Evolutionary conservation across 2,797 vertebrate genomes (phyloP).

Genomic region (Dromococcyx pavoninus): DNA sequence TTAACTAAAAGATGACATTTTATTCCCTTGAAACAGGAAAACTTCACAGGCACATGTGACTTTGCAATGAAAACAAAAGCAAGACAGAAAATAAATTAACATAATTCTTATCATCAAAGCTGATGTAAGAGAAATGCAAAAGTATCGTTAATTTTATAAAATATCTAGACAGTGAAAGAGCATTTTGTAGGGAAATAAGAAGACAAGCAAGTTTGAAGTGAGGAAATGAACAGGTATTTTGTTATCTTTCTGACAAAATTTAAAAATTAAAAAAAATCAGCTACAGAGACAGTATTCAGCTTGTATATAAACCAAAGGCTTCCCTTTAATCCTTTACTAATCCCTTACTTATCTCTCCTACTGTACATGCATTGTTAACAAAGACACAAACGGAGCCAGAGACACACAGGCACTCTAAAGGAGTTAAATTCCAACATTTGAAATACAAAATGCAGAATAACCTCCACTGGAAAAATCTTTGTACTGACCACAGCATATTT

Average conservation of each 20-base stretch:
- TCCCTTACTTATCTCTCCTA: constrained; percentile 53
- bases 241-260: constrained; percentile 25
- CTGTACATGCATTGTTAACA: constrained; percentile 16
- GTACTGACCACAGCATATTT: neutral
- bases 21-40: neutral
- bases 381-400: constrained; percentile 7
- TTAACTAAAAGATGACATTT: neutral
- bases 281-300: neutral
- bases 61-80: neutral
- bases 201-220: neutral
- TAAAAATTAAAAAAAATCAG: constrained; percentile 57
- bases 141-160: neutral
- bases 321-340: constrained; percentile 45
- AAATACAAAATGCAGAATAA: neutral
- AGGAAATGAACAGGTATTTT: constrained; percentile 10
- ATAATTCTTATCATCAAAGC: neutral
- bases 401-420: neutral
- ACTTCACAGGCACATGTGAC: neutral
- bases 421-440: neutral
- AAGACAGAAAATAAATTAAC: neutral
- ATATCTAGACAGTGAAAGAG: neutral
- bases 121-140: neutral
- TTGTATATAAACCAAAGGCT: neutral
- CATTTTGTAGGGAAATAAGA: neutral
- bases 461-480: neutral